These are phyloP conservation scores for Deilephila elpenor DNA, from an alignment of 2,888 invertebrate species.

Conservation along the genomic window DNA sequence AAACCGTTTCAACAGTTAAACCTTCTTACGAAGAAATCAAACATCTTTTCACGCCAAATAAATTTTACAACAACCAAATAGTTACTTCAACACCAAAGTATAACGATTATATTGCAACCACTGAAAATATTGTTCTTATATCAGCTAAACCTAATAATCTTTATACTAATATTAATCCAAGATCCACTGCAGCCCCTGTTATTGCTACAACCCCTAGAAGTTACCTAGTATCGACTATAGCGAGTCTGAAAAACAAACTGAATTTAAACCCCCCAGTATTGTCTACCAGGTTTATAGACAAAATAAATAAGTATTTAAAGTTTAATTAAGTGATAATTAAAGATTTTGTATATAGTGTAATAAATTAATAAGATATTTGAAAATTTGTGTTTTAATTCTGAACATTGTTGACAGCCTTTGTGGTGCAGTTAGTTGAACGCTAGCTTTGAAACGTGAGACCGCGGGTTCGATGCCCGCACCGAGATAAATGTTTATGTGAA, in stretches of 20 bases:
- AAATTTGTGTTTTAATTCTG: neutral
- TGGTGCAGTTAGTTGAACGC: too few species aligned
- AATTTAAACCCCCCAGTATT: conserved; percentile 53
- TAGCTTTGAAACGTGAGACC: too few species aligned
- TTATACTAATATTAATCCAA: conserved; percentile 60
- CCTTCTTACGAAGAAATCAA: conserved; percentile 62
- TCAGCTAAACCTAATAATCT: conserved; percentile 57
- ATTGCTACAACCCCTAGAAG: conserved; percentile 52
- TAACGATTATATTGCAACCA: conserved; percentile 38
- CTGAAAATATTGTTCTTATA: conserved; percentile 62
- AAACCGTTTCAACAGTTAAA: conserved; percentile 47
- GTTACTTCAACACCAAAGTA: conserved; percentile 34
- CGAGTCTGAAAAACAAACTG: conserved; percentile 64
- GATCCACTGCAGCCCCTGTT: conserved; percentile 40
- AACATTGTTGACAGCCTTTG: too few species aligned
- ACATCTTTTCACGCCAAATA: conserved; percentile 58
- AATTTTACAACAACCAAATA: conserved; percentile 48
- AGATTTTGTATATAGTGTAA: conserved; percentile 3
- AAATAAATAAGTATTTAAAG: conserved; percentile 74
- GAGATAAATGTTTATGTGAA: too few species aligned
- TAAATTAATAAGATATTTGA: too few species aligned
- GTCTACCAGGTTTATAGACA: conserved; percentile 66
- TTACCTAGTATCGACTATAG: conserved; percentile 68
- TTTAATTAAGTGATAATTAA: conserved; percentile 50
- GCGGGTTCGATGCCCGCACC: too few species aligned